A percentile compares a stretch with the other conserved stretches of the same genome.
Conservation (phyloP, 2,113 vertebrate species). For the Pontoporia blainvillei region DNA sequence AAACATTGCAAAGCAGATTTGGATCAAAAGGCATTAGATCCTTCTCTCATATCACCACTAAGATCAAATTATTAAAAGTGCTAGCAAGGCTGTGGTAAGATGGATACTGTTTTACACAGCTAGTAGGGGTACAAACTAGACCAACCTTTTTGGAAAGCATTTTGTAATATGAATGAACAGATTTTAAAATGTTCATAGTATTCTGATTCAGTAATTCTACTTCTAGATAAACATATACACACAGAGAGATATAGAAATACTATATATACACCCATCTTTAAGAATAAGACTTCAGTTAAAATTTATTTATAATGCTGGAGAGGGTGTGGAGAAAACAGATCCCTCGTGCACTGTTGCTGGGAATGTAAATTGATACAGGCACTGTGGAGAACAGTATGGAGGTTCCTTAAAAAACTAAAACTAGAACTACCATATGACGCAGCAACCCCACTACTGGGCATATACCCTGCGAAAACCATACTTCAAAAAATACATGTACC, state of each 20-base stretch:
- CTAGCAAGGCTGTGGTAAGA: background rate
- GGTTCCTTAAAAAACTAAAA: too few relatives aligned
- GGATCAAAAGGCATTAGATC: background rate
- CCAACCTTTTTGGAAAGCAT: background rate
- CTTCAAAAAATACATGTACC: too few relatives aligned
- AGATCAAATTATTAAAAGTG: background rate
- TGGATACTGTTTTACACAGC: background rate
- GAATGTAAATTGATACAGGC: too few relatives aligned
- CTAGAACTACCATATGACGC: rapidly evolving
- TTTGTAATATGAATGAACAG: background rate
- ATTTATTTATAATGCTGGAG: background rate
- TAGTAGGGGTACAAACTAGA: background rate
- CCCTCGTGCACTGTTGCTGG: too few relatives aligned
- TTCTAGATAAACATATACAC: background rate
- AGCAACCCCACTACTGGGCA: too few relatives aligned
- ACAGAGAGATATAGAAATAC: rapidly evolving
- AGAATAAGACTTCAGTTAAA: constrained; percentile 7
- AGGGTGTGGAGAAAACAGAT: too few relatives aligned
- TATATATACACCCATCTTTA: background rate
- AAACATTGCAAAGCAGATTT: background rate
- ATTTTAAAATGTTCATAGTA: background rate
- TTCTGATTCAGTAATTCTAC: background rate
- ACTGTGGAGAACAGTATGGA: too few relatives aligned
- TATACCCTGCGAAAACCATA: too few relatives aligned
- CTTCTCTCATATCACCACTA: background rate